Evolutionary conservation across 2,797 vertebrate genomes (phyloP).

Genomic region (Syngnathus acus): DNA sequence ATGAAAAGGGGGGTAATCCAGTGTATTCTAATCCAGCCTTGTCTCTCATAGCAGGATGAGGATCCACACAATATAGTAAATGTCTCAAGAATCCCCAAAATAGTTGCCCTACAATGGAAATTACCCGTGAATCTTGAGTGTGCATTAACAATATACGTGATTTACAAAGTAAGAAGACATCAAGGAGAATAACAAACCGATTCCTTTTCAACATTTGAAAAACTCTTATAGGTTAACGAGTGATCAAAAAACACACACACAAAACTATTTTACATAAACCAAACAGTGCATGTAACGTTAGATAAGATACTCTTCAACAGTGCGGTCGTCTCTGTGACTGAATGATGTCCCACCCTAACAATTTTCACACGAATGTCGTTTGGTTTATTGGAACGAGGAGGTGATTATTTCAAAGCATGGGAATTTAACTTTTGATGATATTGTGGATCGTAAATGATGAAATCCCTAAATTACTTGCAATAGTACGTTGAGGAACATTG

Average conservation of each 20-base stretch:
- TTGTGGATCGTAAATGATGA: too few relatives aligned
- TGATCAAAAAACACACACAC: neutral
- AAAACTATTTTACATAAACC: neutral
- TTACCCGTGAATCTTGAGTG: neutral
- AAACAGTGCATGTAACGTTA: too few relatives aligned
- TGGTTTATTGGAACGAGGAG: too few relatives aligned
- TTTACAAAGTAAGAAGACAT: neutral
- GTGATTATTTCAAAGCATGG: too few relatives aligned
- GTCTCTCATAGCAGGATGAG: conserved; percentile 18
- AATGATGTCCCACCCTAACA: too few relatives aligned
- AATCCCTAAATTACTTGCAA: too few relatives aligned
- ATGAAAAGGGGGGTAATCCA: conserved; percentile 21
- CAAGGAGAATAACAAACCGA: neutral
- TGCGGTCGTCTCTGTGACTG: too few relatives aligned
- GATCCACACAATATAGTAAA: conserved; percentile 16
- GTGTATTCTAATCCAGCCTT: conserved; percentile 27
- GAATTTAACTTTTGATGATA: too few relatives aligned
- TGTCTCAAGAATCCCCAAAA: neutral
- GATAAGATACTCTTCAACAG: too few relatives aligned
- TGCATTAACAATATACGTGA: neutral
- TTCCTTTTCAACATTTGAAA: neutral
- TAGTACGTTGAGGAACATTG: too few relatives aligned
- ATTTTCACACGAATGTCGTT: too few relatives aligned
- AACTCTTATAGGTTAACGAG: neutral
- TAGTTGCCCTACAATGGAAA: neutral